phyloP scores from a whole-genome alignment of 2,888 invertebrate species.

The Hanleya hanleyi region DNA sequence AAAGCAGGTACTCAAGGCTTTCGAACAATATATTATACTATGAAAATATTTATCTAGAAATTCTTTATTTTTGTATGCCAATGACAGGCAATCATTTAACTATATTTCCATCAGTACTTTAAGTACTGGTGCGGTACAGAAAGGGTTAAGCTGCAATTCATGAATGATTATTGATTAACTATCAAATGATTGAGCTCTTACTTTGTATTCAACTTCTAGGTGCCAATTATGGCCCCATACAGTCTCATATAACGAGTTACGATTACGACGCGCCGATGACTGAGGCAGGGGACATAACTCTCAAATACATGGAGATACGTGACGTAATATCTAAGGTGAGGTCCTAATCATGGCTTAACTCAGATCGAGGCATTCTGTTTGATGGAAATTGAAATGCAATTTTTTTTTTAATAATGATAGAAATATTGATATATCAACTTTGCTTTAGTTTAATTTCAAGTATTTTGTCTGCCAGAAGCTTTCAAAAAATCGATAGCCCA shows the following conservation, averaged over 20 bases:
- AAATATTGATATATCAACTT: background rate
- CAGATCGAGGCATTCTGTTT: background rate
- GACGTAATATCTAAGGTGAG: conserved; percentile 37
- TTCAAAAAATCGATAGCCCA: no score
- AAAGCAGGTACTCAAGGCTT: no score
- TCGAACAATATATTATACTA: no score
- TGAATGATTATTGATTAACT: no score
- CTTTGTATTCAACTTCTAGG: background rate
- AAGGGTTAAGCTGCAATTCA: no score
- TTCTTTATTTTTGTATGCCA: no score
- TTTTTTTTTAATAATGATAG: background rate
- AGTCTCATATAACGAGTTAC: conserved; percentile 75
- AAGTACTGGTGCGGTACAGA: no score
- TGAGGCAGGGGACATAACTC: conserved; percentile 90
- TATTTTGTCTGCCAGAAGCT: no score
- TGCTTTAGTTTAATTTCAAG: background rate
- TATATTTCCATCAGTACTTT: no score
- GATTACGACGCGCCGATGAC: conserved; percentile 92
- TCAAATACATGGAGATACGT: conserved; percentile 79
- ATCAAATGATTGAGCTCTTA: no score
- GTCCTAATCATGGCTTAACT: background rate
- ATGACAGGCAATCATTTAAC: no score
- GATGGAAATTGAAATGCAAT: background rate
- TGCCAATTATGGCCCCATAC: conserved; percentile 7
- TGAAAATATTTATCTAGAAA: no score